Base-by-base conservation (phyloP, 2,888 invertebrate species). In the Mystacides longicornis region DNA sequence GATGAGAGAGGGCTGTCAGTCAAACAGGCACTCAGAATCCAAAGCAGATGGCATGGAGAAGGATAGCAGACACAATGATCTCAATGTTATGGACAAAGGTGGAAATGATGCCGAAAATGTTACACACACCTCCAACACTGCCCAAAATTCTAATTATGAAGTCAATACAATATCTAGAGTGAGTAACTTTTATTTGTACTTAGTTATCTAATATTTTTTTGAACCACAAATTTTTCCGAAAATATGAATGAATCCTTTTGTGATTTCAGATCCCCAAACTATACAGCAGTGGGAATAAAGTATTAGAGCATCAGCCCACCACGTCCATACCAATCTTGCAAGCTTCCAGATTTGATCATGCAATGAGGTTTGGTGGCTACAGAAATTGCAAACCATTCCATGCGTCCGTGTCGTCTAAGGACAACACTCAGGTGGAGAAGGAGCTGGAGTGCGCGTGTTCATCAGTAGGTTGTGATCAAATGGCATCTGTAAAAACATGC, bases 241-340 rank as follows among this genome's bases (percentile, higher is more conserved):
- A 46, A 46, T 20, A 20, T 20, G 20, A 20, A 46, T 7, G 11
- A 23, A n/a, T 22, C 21, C 7, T 46, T 7, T 19, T 46, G 3
- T 19, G 22, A 3, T 48, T 48, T 23, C 20, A 49, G 33, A 22
- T 23, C 27, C 49, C 37, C 42, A 56, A 47, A 16, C 16, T 37
- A n/a, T n/a, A n/a, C n/a, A 33, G 27, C 16, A 23, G 33, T 2
- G 16, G 51, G 20, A 52, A 52, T 33, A 49, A 48, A 20, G 5
- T 37, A 3, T 46, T 48, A 4, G 54, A 52, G 18, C 51, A 45
- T 11, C 54, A 55, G 49, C 33, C 71, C 0, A 71, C 71, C 7
- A 77, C 77, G 0, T 77, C 77, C 0, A 77, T 77, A 62, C 77
- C 77, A 0, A 77, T 77, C 2, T 57, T 77, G 33, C 77, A 77